Evolutionary conservation across 64 coral and sea anemone species (phyloP).

Genomic region (Acropora tenuis): DNA sequence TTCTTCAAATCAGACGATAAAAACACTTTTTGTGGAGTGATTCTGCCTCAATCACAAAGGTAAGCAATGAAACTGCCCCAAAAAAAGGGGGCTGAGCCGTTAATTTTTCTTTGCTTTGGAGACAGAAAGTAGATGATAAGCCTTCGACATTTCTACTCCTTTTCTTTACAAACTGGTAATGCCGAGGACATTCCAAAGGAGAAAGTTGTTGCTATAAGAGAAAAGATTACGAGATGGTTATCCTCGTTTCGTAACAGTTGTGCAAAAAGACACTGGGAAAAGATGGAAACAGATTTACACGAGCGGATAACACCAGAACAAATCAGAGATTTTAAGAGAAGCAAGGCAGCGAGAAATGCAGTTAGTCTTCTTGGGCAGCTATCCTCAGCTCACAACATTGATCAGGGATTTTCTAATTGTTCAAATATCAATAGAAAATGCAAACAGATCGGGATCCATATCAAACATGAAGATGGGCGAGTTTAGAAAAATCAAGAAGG

Average conservation of each 20-base stretch:
- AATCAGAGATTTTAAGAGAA: conserved; percentile 46
- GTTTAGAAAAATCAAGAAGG: conserved; percentile 13
- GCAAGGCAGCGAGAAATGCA: conserved; percentile 53
- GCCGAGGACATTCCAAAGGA: background rate
- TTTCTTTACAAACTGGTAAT: too few species aligned
- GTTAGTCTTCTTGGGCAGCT: conserved; percentile 37
- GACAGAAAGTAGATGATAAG: background rate
- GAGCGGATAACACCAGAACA: conserved; percentile 35
- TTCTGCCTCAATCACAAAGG: too few species aligned
- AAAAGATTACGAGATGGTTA: conserved; percentile 37
- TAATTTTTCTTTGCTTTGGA: too few species aligned
- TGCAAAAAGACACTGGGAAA: conserved; percentile 46
- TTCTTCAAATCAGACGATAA: too few species aligned
- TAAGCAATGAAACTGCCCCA: too few species aligned
- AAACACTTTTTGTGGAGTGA: too few species aligned
- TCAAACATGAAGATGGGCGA: conserved; percentile 37
- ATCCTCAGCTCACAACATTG: conserved; percentile 21
- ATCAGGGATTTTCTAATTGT: conserved; percentile 49
- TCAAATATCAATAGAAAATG: conserved; percentile 62
- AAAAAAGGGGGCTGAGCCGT: too few species aligned
- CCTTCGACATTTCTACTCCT: too few species aligned
- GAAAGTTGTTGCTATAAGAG: conserved; percentile 27
- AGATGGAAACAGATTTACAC: conserved; percentile 49
- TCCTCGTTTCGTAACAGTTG: background rate
- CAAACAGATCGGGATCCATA: conserved; percentile 35